Evolutionary conservation across 1,140 invertebrate genomes (phyloP).

Genomic region (Drosophila paulistorum): DNA sequence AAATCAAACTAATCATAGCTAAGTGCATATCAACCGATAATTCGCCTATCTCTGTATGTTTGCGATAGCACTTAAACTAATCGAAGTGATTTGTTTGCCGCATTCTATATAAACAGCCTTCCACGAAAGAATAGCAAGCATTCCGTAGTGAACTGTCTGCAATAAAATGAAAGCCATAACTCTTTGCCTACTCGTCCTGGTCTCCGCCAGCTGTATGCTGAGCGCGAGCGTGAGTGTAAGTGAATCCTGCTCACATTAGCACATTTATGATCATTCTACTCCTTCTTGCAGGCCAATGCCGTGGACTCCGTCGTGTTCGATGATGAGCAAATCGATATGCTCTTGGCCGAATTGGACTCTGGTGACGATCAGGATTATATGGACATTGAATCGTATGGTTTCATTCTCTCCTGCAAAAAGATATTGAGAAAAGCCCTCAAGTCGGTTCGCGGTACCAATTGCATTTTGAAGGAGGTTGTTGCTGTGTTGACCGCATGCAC

Average conservation of each 20-base stretch:
- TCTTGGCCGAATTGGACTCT: constrained; percentile 24
- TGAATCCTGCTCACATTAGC: neutral
- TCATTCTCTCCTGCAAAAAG: constrained; percentile 21
- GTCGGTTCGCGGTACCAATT: constrained; percentile 52
- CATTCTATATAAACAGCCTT: constrained; percentile 47
- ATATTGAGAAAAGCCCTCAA: constrained; percentile 28
- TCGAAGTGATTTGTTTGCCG: neutral
- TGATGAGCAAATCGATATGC: constrained; percentile 17
- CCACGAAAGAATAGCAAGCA: constrained; percentile 23
- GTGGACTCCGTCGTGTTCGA: neutral
- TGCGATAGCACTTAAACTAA: neutral
- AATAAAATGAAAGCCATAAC: constrained; percentile 56
- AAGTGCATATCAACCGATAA: neutral
- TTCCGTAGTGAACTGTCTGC: constrained; percentile 25
- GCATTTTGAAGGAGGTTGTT: constrained; percentile 48
- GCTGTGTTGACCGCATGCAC: constrained; percentile 35
- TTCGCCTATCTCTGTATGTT: neutral
- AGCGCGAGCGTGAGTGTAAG: constrained; percentile 42
- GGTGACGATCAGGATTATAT: constrained; percentile 34
- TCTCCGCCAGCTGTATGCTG: constrained; percentile 54
- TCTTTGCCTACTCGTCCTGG: constrained; percentile 49
- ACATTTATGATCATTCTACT: too few relatives aligned
- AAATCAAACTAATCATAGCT: neutral
- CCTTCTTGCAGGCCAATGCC: constrained; percentile 31
- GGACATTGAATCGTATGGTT: constrained; percentile 38